A percentile compares a stretch with the other conserved stretches of the same genome.
Conservation (phyloP, 2,797 vertebrate genomes). For the Sparus aurata region DNA sequence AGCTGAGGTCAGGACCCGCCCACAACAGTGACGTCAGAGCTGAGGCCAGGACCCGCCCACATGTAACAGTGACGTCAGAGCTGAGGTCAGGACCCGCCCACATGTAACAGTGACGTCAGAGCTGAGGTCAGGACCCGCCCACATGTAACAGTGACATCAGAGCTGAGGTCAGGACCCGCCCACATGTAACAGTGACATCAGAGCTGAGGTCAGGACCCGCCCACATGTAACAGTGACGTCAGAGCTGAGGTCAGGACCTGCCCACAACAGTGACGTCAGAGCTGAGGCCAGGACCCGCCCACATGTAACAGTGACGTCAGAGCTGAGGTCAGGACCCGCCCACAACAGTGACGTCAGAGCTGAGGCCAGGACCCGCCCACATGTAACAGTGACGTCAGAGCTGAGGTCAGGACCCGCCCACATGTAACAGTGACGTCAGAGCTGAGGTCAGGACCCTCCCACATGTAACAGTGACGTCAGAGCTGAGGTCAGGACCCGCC, state of each 20-base stretch:
- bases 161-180: background rate
- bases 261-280: background rate
- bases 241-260: background rate
- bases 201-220: background rate
- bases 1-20: background rate
- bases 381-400: background rate
- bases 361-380: too few relatives aligned
- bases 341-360: background rate
- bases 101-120: background rate
- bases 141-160: background rate
- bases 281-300: background rate
- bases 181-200: background rate
- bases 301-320: background rate
- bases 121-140: background rate
- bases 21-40: background rate
- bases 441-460: background rate
- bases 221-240: background rate
- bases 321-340: background rate
- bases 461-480: background rate
- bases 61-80: background rate
- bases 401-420: too few relatives aligned
- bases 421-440: background rate
- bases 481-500: background rate
- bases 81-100: too few relatives aligned
- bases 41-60: too few relatives aligned